Evolutionary conservation across 2,797 vertebrate species (phyloP).

Genomic region (Buphagus erythrorhynchus): DNA sequence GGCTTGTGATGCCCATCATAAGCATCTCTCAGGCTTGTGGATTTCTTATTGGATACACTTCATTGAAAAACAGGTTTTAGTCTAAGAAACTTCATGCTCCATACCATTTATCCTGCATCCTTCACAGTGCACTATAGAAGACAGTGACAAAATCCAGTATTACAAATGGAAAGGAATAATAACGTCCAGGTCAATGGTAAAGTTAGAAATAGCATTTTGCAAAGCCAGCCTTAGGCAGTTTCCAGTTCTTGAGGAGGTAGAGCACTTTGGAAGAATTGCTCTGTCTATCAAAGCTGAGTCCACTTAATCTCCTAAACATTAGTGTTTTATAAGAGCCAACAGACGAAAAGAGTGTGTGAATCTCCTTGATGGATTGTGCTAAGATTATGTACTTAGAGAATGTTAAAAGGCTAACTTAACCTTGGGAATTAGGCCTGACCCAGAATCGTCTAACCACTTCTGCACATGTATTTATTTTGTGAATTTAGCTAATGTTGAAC

Average conservation of each 20-base stretch:
- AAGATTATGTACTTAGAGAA: slow-evolving; percentile 68
- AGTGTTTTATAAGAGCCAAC: slow-evolving; percentile 62
- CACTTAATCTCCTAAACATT: slow-evolving; percentile 70
- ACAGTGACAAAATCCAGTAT: background rate
- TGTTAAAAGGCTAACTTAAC: slow-evolving; percentile 75
- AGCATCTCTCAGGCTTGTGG: background rate
- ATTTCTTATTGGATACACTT: background rate
- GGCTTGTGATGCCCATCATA: background rate
- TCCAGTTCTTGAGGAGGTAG: slow-evolving; percentile 39
- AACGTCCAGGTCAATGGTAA: background rate
- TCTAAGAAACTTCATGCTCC: background rate
- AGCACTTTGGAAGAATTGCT: slow-evolving; percentile 58
- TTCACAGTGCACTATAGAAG: background rate
- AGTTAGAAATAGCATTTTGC: slow-evolving; percentile 47
- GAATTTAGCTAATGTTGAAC: slow-evolving; percentile 56
- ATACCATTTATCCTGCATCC: background rate
- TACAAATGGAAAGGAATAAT: background rate
- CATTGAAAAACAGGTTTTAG: background rate
- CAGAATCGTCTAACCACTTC: slow-evolving; percentile 62
- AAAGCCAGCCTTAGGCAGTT: slow-evolving; percentile 30
- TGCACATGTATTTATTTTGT: slow-evolving; percentile 64
- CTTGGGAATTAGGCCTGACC: slow-evolving; percentile 72
- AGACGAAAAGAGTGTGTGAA: slow-evolving; percentile 52
- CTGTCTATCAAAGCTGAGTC: slow-evolving; percentile 55
- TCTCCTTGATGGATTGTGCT: slow-evolving; percentile 66